Evolutionary conservation across 1,140 invertebrate species (phyloP).

Genomic region (Macrocentrus cingulum): DNA sequence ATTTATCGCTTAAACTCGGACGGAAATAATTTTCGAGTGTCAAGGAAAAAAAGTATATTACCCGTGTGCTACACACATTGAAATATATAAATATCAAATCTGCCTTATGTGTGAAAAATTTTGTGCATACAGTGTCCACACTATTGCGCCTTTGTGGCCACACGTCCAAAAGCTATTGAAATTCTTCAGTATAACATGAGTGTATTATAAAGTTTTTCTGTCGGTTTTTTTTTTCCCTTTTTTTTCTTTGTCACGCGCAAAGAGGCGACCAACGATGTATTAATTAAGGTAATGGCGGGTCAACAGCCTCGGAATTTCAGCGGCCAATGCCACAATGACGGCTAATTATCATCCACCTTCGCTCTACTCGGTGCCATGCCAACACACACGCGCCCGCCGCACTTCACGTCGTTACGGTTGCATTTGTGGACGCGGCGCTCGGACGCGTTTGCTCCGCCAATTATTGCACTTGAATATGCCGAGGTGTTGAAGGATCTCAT

Average conservation of each 20-base stretch:
- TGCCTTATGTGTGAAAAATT: background rate
- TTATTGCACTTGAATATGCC: conserved; percentile 24
- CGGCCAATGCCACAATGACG: conserved; percentile 31
- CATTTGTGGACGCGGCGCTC: conserved; percentile 15
- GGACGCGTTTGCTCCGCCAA: conserved; percentile 11
- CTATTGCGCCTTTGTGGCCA: conserved; percentile 6
- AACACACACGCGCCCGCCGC: background rate
- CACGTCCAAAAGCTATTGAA: too few relatives aligned
- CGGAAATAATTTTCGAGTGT: conserved; percentile 17
- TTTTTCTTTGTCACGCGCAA: too few relatives aligned
- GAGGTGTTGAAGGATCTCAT: conserved; percentile 15
- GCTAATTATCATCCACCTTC: conserved; percentile 35
- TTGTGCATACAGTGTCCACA: background rate
- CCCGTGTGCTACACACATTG: conserved; percentile 1
- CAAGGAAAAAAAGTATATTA: conserved; percentile 15
- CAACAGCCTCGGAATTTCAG: conserved; percentile 13
- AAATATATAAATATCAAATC: conserved; percentile 8
- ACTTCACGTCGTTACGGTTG: conserved; percentile 20
- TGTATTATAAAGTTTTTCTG: too few relatives aligned
- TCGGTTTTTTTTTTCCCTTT: too few relatives aligned
- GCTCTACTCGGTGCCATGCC: background rate
- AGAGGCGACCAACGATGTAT: too few relatives aligned
- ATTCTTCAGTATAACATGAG: too few relatives aligned
- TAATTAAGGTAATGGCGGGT: conserved; percentile 41
- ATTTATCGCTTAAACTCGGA: conserved; percentile 19